A percentile compares a stretch with the other conserved stretches of the same genome.
phyloP scores from a whole-genome alignment of 2,113 vertebrate species.

The Ardeotis arabs region DNA sequence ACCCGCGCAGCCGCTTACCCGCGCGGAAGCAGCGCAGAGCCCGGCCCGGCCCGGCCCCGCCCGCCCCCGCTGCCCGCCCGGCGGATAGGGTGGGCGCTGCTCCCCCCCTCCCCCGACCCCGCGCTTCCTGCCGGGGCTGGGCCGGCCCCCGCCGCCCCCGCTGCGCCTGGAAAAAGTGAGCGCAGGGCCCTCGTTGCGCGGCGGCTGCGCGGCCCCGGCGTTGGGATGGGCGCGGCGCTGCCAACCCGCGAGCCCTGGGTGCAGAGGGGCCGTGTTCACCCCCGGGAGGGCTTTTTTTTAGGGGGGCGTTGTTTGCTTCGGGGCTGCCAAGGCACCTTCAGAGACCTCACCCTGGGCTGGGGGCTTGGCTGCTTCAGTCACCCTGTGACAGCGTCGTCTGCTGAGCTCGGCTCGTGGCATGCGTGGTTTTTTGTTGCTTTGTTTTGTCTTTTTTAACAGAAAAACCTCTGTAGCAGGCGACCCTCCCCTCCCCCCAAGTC shows the following conservation, averaged over 20 bases:
- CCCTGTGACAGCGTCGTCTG: accelerated
- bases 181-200: not conserved
- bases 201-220: too few species aligned
- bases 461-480: not conserved
- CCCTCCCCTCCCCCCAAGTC: not conserved
- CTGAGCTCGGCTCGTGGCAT: not conserved
- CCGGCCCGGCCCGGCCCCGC: not conserved
- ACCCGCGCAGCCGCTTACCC: conserved; percentile 32
- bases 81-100: conserved; percentile 23
- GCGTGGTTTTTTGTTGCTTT: too few species aligned
- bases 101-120: not conserved
- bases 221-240: not conserved
- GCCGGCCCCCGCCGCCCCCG: not conserved
- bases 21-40: not conserved
- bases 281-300: not conserved
- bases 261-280: not conserved
- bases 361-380: not conserved
- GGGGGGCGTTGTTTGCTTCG: not conserved
- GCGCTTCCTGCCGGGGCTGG: not conserved
- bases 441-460: not conserved
- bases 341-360: not conserved
- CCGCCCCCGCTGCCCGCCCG: not conserved
- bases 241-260: not conserved
- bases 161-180: not conserved
- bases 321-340: not conserved